These are phyloP conservation scores for Poeciliopsis turneri DNA, from an alignment of 2,797 vertebrate species.

Conservation along the genomic window DNA sequence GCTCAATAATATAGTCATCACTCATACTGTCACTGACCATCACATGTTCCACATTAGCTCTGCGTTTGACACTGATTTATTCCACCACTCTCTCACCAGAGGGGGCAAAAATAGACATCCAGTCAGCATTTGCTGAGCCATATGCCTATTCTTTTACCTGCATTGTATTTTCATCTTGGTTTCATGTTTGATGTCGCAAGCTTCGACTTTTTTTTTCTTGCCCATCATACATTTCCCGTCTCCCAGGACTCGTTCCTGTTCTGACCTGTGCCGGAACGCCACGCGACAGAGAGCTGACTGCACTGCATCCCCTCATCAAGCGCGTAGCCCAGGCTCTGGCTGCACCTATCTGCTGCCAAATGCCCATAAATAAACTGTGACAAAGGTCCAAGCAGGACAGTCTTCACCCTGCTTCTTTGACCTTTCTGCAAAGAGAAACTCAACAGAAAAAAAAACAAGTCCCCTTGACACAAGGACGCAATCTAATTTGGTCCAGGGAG, in stretches of 20 bases:
- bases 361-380: conserved; percentile 71
- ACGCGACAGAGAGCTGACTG: conserved; percentile 7
- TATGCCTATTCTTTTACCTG: conserved; percentile 29
- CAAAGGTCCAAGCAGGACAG: conserved; percentile 58
- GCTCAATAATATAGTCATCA: conserved; percentile 77
- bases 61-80: conserved; percentile 74
- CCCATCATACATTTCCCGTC: conserved; percentile 12
- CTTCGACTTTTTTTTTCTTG: neutral
- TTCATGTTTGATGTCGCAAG: conserved; percentile 22
- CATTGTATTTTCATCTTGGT: conserved; percentile 34
- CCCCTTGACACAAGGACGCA: conserved; percentile 77
- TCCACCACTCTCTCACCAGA: conserved; percentile 37
- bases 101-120: conserved; percentile 29
- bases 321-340: conserved; percentile 26
- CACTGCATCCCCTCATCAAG: conserved; percentile 44
- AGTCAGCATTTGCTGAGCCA: conserved; percentile 60
- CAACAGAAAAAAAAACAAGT: conserved; percentile 65
- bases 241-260: conserved; percentile 15
- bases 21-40: conserved; percentile 72
- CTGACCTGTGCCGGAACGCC: conserved; percentile 45
- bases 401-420: conserved; percentile 57
- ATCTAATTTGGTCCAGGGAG: conserved; percentile 68
- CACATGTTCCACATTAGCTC: conserved; percentile 67
- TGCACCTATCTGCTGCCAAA: conserved; percentile 41
- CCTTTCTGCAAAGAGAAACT: conserved; percentile 71